Evolutionary conservation across 2,113 vertebrate species (phyloP), one percentile per base, ranked within the genome.

Genomic region (Damaliscus lunatus): DNA sequence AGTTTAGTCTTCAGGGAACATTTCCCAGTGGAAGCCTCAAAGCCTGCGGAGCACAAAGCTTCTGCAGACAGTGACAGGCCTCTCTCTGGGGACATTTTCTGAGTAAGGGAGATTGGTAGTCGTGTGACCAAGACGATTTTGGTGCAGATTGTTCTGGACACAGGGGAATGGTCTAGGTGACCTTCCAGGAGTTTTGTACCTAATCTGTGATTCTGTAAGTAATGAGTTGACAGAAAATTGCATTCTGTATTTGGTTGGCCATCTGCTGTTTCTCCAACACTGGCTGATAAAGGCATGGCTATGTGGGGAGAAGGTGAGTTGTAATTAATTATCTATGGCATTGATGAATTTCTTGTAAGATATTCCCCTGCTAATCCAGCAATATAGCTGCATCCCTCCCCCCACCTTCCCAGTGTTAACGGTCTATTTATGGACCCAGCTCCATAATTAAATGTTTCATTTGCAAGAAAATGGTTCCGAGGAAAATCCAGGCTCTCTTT

Each of bases 261-360:
- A 98, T 98, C 96, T 99, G 98, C 97, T 98, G 50, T 98, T 98
- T 97, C 97, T 93, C 96, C 83, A 97, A 82, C 11, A 23, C 84
- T 97, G 97, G 80, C 97, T 98, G 98, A 98, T 98, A 98, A 98
- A 98, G 96, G 96, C 98, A 96, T 90, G 97, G 96, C 88, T 96
- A 96, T 98, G 97, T 98, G 93, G 97, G 97, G 96, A 98, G 96
- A 98, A 98, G 97, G 94, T 98, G 97, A 98, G 82, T 98, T 98
- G 90, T 95, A 98, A 98, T 98, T 98, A 99, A 99, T 99, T 99
- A 98, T 98, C 96, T 97, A 62, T 98, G 98, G 98, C 98, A 98
- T 67, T 98, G 98, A 99, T 98, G 98, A 95, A 99, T 98, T 98
- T 98, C 90, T 98, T 98, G 96, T 94, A 97, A 74, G n/a, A 94